Percentiles rank a stretch among this genome's conserved stretches.
These are phyloP conservation scores for Polydesmus complanatus DNA, from an alignment of 2,888 invertebrate genomes.

Conservation along the genomic window DNA sequence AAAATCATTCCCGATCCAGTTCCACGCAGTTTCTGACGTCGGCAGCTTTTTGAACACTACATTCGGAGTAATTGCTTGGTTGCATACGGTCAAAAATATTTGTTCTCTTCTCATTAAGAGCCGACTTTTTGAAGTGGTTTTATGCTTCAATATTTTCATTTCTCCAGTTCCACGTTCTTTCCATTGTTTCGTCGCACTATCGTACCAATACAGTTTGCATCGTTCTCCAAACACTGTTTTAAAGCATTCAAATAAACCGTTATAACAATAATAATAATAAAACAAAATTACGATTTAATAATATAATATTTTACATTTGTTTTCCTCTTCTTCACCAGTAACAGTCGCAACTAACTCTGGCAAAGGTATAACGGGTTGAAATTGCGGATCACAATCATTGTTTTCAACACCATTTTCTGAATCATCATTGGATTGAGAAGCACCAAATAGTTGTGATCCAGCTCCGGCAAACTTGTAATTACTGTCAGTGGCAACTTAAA, in stretches of 20 bases:
- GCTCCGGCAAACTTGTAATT: constrained; percentile 18
- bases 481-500: too few relatives aligned
- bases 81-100: constrained; percentile 30
- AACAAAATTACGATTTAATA: background rate
- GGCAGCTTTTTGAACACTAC: constrained; percentile 25
- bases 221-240: constrained; percentile 37
- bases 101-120: constrained; percentile 77
- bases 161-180: constrained; percentile 89
- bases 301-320: constrained; percentile 12
- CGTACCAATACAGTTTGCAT: constrained; percentile 65
- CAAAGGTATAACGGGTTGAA: constrained; percentile 33
- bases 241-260: background rate
- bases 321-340: constrained; percentile 34
- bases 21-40: constrained; percentile 25
- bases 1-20: constrained; percentile 30
- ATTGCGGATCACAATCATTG: constrained; percentile 30
- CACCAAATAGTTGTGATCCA: constrained; percentile 17
- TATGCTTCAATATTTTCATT: constrained; percentile 70
- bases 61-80: constrained; percentile 27
- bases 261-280: background rate
- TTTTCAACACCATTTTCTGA: constrained; percentile 19
- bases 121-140: constrained; percentile 47
- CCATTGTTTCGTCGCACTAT: constrained; percentile 59
- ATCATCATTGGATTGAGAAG: background rate
- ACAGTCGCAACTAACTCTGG: constrained; percentile 32